A percentile compares a stretch with the other conserved stretches of the same genome.
Evolutionary conservation across 2,888 invertebrate genomes (phyloP).

Genomic region (Rhingia rostrata): DNA sequence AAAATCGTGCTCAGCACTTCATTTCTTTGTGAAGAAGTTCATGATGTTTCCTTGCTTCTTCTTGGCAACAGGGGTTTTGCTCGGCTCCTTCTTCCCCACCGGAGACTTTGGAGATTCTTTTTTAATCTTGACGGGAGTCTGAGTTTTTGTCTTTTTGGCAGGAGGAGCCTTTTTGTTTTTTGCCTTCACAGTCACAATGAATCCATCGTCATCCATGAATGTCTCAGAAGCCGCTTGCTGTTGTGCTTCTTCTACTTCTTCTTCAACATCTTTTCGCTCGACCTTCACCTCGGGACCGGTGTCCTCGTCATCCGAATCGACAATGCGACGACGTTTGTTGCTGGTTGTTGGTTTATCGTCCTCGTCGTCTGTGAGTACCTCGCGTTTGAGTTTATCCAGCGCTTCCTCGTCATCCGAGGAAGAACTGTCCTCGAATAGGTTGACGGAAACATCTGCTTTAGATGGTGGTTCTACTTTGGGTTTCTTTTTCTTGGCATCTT

Average conservation of each 20-base stretch:
- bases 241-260: slow-evolving; percentile 57
- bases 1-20: slow-evolving; percentile 9
- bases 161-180: slow-evolving; percentile 50
- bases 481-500: slow-evolving; percentile 43
- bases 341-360: slow-evolving; percentile 75
- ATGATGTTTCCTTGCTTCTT: slow-evolving; percentile 80
- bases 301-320: slow-evolving; percentile 80
- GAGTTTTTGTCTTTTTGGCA: slow-evolving; percentile 56
- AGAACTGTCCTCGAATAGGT: slow-evolving; percentile 78
- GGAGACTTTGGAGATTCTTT: slow-evolving; percentile 61
- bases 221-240: slow-evolving; percentile 77
- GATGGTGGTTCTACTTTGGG: slow-evolving; percentile 55
- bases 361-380: slow-evolving; percentile 75
- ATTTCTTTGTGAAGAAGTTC: slow-evolving; percentile 81
- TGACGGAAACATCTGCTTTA: slow-evolving; percentile 77
- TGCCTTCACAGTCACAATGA: slow-evolving; percentile 80
- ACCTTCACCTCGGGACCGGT: slow-evolving; percentile 75
- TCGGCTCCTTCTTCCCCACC: slow-evolving; percentile 31
- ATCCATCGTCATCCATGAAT: slow-evolving; percentile 81
- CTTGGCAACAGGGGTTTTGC: slow-evolving; percentile 75
- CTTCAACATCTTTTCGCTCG: slow-evolving; percentile 66
- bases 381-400: slow-evolving; percentile 78
- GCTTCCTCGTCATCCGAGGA: slow-evolving; percentile 80
- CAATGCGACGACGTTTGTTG: slow-evolving; percentile 79
- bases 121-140: slow-evolving; percentile 39